Evolutionary conservation across 2,797 vertebrate species (phyloP).

Genomic region (Coilia nasus): DNA sequence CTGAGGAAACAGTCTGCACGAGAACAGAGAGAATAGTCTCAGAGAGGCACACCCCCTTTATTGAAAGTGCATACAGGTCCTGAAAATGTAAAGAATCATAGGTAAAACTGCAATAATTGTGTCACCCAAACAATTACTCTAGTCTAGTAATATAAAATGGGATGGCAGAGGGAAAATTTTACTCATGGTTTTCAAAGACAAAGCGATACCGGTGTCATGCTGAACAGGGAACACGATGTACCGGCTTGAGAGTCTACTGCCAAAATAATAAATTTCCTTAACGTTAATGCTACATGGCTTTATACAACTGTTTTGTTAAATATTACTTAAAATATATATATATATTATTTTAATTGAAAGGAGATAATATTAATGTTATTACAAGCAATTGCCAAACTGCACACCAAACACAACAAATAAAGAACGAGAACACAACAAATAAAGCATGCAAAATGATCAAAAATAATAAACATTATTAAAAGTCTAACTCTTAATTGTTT

Average conservation of each 20-base stretch:
- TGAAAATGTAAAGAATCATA: not conserved
- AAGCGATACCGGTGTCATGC: not conserved
- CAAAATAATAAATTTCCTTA: constrained; percentile 52
- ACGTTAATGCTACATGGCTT: not conserved
- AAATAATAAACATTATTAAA: not conserved
- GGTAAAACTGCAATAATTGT: not conserved
- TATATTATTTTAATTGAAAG: not conserved
- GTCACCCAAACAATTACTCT: not conserved
- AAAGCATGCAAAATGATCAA: not conserved
- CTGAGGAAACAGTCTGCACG: constrained; percentile 34
- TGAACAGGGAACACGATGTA: constrained; percentile 58
- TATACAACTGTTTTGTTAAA: not conserved
- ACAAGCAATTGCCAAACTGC: too few relatives aligned
- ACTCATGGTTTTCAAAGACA: not conserved
- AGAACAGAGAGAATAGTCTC: not conserved
- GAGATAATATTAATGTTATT: too few relatives aligned
- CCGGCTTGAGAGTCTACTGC: constrained; percentile 44
- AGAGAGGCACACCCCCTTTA: not conserved
- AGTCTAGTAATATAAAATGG: not conserved
- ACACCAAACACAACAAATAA: not conserved
- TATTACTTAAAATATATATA: not conserved
- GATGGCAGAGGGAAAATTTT: not conserved
- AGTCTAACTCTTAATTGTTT: not conserved
- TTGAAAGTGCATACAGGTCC: not conserved
- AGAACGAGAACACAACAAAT: not conserved